Evolutionary conservation across 2,888 invertebrate genomes (phyloP).

Genomic region (Lithodes maja): DNA sequence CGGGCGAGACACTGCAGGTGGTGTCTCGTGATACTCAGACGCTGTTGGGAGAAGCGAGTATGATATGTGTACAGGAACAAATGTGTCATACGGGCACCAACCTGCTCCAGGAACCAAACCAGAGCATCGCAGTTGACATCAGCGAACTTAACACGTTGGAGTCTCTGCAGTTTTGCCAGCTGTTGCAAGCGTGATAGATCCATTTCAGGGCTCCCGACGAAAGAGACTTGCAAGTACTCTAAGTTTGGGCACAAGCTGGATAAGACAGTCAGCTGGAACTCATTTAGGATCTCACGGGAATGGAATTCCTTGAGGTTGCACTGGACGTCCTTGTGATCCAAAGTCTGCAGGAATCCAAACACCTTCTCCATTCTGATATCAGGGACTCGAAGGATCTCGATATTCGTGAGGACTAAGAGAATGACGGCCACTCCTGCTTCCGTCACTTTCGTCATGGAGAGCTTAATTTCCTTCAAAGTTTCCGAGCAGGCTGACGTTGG

Average conservation of each 20-base stretch:
- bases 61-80: conserved; percentile 65
- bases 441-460: conserved; percentile 70
- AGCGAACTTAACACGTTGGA: conserved; percentile 64
- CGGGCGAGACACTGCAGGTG: conserved; percentile 67
- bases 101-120: conserved; percentile 61
- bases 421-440: conserved; percentile 70
- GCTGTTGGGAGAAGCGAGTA: conserved; percentile 66
- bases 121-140: conserved; percentile 69
- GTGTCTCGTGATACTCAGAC: conserved; percentile 61
- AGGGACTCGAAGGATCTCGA: conserved; percentile 65
- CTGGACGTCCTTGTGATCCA: conserved; percentile 67
- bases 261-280: conserved; percentile 66
- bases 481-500: conserved; percentile 58
- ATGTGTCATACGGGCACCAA: conserved; percentile 60
- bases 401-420: conserved; percentile 64
- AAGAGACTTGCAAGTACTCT: conserved; percentile 68
- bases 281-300: conserved; percentile 66
- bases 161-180: conserved; percentile 55
- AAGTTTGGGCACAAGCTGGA: conserved; percentile 67
- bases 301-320: conserved; percentile 68
- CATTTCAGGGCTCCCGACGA: conserved; percentile 65
- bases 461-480: conserved; percentile 65
- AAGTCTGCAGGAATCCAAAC: conserved; percentile 64
- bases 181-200: conserved; percentile 61
- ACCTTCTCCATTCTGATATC: conserved; percentile 69